phyloP scores from a whole-genome alignment of 2,888 invertebrate genomes.

The Xanthorhoe spadicearia region DNA sequence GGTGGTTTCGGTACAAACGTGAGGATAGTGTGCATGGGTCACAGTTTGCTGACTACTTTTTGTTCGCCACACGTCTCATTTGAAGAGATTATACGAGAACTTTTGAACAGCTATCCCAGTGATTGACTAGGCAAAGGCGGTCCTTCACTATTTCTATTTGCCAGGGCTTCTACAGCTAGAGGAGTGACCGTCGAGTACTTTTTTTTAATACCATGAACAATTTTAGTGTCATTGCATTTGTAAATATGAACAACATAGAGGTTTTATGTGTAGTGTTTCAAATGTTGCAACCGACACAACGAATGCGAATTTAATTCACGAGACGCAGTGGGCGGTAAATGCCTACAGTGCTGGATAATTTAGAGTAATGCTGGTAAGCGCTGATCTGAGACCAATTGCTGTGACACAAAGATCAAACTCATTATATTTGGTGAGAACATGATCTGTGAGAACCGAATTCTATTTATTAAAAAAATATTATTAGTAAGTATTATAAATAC shows the following conservation, averaged over 20 bases:
- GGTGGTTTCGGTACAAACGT: too few species aligned
- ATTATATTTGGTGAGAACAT: slow-evolving; percentile 14
- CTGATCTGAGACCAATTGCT: slow-evolving; percentile 29
- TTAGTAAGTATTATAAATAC: neutral
- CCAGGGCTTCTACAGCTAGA: too few species aligned
- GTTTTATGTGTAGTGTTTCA: slow-evolving; percentile 13
- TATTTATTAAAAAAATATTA: neutral
- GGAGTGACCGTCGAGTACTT: too few species aligned
- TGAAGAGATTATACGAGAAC: too few species aligned
- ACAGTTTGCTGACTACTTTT: too few species aligned
- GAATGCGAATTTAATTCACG: slow-evolving; percentile 34
- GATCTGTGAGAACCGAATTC: neutral
- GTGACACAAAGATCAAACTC: slow-evolving; percentile 26
- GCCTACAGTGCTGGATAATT: slow-evolving; percentile 38
- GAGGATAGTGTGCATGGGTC: too few species aligned
- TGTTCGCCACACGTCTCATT: too few species aligned
- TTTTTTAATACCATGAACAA: too few species aligned
- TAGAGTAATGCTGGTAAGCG: slow-evolving; percentile 18
- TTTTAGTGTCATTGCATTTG: too few species aligned
- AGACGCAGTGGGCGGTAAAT: slow-evolving; percentile 30
- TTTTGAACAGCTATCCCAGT: too few species aligned
- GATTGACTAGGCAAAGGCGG: too few species aligned
- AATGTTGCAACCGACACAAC: slow-evolving; percentile 34
- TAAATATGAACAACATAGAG: neutral
- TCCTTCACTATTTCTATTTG: too few species aligned